Percentiles rank a stretch among this genome's conserved stretches.
Evolutionary conservation across 2,113 vertebrate genomes (phyloP).

Genomic region (Anser cygnoides): DNA sequence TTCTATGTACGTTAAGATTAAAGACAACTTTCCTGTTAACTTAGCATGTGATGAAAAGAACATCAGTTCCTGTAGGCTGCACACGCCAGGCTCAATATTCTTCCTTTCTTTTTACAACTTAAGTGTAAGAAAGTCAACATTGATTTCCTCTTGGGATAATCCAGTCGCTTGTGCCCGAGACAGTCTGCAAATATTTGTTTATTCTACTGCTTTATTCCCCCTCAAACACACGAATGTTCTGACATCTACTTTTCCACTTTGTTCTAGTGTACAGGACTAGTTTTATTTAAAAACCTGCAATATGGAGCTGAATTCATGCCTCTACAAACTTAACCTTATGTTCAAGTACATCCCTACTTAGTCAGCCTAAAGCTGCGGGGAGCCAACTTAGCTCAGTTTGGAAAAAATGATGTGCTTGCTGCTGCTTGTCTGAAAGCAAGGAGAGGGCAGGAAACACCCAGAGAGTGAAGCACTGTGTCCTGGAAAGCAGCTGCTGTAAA

Average conservation of each 20-base stretch:
- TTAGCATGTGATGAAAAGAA: background rate
- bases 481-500: background rate
- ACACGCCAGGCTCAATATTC: background rate
- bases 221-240: background rate
- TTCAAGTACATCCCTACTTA: background rate
- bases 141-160: constrained; percentile 10
- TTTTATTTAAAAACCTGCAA: background rate
- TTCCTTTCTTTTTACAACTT: background rate
- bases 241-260: background rate
- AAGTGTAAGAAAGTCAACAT: background rate
- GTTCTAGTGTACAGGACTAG: background rate
- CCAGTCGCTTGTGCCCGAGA: background rate
- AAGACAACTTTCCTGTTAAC: background rate
- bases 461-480: background rate
- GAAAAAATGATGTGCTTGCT: background rate
- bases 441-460: background rate
- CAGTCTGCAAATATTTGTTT: constrained; percentile 5
- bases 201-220: background rate
- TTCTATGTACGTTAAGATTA: background rate
- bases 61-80: background rate
- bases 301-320: background rate
- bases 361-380: background rate
- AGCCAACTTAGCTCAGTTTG: background rate
- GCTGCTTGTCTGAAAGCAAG: background rate
- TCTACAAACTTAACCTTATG: background rate